These are phyloP conservation scores for Drosophila mauritiana DNA, from an alignment of 1,140 invertebrate genomes.

Conservation along the genomic window DNA sequence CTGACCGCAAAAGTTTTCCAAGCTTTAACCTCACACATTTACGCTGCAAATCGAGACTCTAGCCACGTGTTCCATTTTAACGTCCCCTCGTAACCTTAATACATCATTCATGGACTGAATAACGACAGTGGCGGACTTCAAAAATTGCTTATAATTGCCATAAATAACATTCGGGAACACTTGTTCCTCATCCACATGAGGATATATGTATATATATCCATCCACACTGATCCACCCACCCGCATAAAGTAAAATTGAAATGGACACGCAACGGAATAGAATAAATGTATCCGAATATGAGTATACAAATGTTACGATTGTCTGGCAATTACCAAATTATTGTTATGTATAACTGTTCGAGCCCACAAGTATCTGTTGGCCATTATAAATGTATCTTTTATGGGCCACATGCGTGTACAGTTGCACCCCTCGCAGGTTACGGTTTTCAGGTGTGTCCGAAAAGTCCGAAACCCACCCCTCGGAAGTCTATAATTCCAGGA, in stretches of 20 bases:
- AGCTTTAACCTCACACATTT: slow-evolving; percentile 31
- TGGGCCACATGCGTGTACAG: slow-evolving; percentile 70
- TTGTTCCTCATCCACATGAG: slow-evolving; percentile 49
- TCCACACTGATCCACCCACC: slow-evolving; percentile 35
- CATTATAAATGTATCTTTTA: slow-evolving; percentile 79
- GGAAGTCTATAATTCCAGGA: slow-evolving; percentile 53
- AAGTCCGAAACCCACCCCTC: slow-evolving; percentile 47
- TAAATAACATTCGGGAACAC: slow-evolving; percentile 61
- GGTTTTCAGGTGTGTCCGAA: slow-evolving; percentile 70
- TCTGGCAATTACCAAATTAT: slow-evolving; percentile 82
- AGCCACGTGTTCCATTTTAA: slow-evolving; percentile 57
- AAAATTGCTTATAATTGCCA: slow-evolving; percentile 72
- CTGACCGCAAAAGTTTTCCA: neutral
- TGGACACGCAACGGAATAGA: slow-evolving; percentile 60
- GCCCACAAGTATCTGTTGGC: slow-evolving; percentile 60
- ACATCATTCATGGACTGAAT: slow-evolving; percentile 61
- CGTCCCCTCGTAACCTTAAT: slow-evolving; percentile 38
- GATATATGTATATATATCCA: slow-evolving; percentile 7
- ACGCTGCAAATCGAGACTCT: neutral
- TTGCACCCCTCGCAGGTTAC: slow-evolving; percentile 65
- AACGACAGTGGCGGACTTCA: slow-evolving; percentile 30
- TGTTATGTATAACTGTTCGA: slow-evolving; percentile 76
- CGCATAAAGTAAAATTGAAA: slow-evolving; percentile 67
- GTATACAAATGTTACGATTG: slow-evolving; percentile 79
- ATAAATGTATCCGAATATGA: slow-evolving; percentile 22